Conservation (phyloP, 2,797 vertebrate genomes). For the Chelon auratus region DNA sequence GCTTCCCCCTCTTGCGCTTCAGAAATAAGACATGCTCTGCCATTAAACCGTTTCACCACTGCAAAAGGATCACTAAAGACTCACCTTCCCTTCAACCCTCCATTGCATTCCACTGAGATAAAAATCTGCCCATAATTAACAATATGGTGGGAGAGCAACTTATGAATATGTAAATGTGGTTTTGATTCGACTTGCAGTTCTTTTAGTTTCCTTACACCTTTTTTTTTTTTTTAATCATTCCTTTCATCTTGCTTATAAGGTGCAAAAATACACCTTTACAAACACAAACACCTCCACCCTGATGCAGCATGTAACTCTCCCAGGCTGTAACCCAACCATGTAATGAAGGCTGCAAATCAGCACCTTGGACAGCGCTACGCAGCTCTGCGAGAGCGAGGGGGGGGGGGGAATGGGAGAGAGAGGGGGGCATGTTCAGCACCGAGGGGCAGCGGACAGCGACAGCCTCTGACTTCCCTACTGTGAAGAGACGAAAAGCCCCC, state of each 20-base stretch:
- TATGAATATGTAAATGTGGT: slow-evolving; percentile 59
- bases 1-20: slow-evolving; percentile 9
- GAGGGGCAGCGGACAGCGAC: slow-evolving; percentile 55
- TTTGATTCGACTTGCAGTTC: slow-evolving; percentile 33
- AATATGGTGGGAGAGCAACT: slow-evolving; percentile 42
- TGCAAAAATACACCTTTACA: slow-evolving; percentile 19
- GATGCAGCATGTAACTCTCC: slow-evolving; percentile 49
- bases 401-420: not conserved
- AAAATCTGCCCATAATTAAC: slow-evolving; percentile 55
- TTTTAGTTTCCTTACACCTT: slow-evolving; percentile 23
- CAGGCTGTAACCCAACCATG: slow-evolving; percentile 69
- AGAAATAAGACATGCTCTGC: slow-evolving; percentile 25
- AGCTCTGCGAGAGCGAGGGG: slow-evolving; percentile 33
- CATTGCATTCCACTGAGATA: slow-evolving; percentile 40
- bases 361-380: slow-evolving; percentile 77
- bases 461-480: slow-evolving; percentile 65
- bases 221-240: slow-evolving; percentile 15
- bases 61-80: slow-evolving; percentile 37
- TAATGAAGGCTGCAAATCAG: slow-evolving; percentile 83
- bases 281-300: slow-evolving; percentile 32
- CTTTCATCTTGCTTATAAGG: slow-evolving; percentile 45
- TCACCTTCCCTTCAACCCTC: slow-evolving; percentile 43
- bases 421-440: slow-evolving; percentile 48
- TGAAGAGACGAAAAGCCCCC: slow-evolving; percentile 45
- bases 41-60: slow-evolving; percentile 15